Evolutionary conservation across 2,113 vertebrate species (phyloP).

Genomic region (Cacatua alba): DNA sequence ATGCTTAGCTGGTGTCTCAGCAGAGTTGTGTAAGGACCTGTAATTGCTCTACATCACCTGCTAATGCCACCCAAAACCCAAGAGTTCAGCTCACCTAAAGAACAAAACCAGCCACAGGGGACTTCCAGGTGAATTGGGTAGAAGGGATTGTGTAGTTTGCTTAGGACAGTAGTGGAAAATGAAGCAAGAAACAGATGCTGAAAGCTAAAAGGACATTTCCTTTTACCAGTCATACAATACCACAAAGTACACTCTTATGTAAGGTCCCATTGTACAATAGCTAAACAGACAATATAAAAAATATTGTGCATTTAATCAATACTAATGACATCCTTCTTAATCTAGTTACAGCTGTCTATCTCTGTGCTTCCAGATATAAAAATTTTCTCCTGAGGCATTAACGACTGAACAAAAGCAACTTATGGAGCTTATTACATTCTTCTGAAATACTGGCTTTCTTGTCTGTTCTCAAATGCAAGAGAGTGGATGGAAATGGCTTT

Average conservation of each 20-base stretch:
- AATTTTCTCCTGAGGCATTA: background rate
- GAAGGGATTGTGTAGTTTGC: background rate
- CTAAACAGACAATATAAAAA: background rate
- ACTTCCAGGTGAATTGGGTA: background rate
- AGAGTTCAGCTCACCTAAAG: background rate
- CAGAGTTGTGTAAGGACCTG: background rate
- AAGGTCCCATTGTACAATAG: background rate
- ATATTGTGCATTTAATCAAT: background rate
- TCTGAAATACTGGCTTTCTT: background rate
- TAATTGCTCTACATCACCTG: background rate
- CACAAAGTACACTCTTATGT: background rate
- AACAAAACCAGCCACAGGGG: background rate
- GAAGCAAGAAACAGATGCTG: background rate
- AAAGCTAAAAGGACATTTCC: background rate
- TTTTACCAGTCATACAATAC: background rate
- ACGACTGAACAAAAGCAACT: background rate
- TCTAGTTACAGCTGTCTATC: background rate
- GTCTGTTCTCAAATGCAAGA: background rate
- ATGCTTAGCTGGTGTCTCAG: background rate
- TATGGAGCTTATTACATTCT: background rate
- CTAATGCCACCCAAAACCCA: background rate
- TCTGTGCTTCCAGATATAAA: background rate
- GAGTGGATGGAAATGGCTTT: background rate
- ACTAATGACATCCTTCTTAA: background rate
- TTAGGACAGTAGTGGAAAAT: background rate